A percentile compares a stretch with the other conserved stretches of the same genome.
phyloP scores from a whole-genome alignment of 2,888 invertebrate genomes.

The Biston betularia region DNA sequence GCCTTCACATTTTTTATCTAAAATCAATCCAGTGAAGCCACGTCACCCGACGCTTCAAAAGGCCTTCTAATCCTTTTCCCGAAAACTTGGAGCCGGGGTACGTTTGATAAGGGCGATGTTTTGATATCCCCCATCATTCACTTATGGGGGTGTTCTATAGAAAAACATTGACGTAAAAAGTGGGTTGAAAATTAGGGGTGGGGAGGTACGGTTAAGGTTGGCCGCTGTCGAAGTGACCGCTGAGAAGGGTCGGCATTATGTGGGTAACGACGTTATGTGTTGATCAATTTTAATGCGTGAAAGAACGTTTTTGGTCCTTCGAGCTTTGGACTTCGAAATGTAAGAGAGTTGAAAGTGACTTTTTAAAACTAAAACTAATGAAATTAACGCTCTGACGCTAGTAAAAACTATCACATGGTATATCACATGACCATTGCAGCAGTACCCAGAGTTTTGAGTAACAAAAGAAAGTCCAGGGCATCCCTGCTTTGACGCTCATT shows the following conservation, averaged over 20 bases:
- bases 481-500: too few relatives aligned
- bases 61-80: constrained; percentile 77
- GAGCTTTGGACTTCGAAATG: constrained; percentile 3
- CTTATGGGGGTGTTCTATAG: constrained; percentile 79
- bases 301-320: constrained; percentile 25
- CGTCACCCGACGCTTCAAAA: constrained; percentile 63
- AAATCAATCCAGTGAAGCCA: constrained; percentile 34
- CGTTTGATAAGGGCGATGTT: constrained; percentile 81
- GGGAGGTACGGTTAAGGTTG: constrained; percentile 72
- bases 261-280: constrained; percentile 85
- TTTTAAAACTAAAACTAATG: too few relatives aligned
- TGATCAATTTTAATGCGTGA: constrained; percentile 85
- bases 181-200: constrained; percentile 76
- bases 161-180: constrained; percentile 86
- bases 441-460: too few relatives aligned
- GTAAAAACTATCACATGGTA: too few relatives aligned
- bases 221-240: constrained; percentile 85
- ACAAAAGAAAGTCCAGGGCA: too few relatives aligned
- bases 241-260: constrained; percentile 84
- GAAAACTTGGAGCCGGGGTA: constrained; percentile 75
- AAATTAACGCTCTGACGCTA: too few relatives aligned
- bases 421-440: too few relatives aligned
- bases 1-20: not conserved
- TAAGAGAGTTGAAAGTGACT: too few relatives aligned
- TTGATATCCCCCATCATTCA: constrained; percentile 83